A percentile compares a stretch with the other conserved stretches of the same genome.
phyloP scores from a whole-genome alignment of 2,113 vertebrate species.

The Vulpes vulpes region DNA sequence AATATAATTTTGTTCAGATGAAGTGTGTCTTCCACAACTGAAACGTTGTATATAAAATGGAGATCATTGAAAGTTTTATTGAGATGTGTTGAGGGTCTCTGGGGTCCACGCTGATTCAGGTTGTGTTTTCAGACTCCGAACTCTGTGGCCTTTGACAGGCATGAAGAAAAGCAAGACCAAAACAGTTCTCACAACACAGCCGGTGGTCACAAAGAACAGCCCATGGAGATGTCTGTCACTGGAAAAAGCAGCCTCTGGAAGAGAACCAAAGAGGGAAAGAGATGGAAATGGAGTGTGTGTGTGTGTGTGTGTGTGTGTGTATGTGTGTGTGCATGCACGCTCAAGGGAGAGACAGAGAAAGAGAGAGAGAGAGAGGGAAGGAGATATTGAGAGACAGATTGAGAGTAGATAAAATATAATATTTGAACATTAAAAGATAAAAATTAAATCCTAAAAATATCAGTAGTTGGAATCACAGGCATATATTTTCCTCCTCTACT shows the following conservation, averaged over 20 bases:
- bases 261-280: conserved; percentile 17
- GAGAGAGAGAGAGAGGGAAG: neutral
- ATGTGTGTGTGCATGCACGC: too few species aligned
- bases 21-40: neutral
- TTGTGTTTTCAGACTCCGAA: neutral
- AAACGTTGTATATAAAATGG: neutral
- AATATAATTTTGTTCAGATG: conserved; percentile 7
- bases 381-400: neutral
- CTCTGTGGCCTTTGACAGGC: conserved; percentile 25
- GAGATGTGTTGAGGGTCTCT: neutral
- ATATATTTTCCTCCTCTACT: neutral
- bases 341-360: neutral
- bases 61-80: conserved; percentile 54
- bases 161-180: conserved; percentile 66
- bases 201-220: neutral
- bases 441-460: conserved; percentile 15
- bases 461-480: neutral
- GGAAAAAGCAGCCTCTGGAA: conserved; percentile 30
- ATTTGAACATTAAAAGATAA: neutral
- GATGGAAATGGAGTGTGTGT: neutral
- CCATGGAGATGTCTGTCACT: conserved; percentile 24
- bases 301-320: neutral
- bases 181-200: neutral
- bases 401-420: neutral
- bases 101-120: neutral